Evolutionary conservation across 2,888 invertebrate species (phyloP).

Genomic region (Pristionchus mayeri): DNA sequence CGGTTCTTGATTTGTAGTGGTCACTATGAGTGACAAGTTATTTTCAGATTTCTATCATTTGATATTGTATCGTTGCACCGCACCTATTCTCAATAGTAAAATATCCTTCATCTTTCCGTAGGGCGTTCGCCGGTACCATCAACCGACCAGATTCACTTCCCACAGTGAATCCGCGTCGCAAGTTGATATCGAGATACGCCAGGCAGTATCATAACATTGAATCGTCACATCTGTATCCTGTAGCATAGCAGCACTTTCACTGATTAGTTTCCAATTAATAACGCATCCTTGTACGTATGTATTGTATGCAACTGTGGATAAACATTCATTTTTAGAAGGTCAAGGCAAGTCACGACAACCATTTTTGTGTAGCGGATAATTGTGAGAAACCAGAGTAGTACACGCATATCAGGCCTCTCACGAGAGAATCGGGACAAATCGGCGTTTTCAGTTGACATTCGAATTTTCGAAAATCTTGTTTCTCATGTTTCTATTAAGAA

Average conservation of each 20-base stretch:
- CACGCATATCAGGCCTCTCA: background rate
- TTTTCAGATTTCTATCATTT: background rate
- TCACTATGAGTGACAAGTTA: too few relatives aligned
- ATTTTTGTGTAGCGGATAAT: too few relatives aligned
- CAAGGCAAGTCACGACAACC: too few relatives aligned
- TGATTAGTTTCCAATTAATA: conserved; percentile 9
- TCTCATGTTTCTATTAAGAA: too few relatives aligned
- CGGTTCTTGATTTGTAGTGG: background rate
- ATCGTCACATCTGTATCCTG: background rate
- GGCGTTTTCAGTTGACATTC: too few relatives aligned
- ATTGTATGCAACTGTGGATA: conserved; percentile 7
- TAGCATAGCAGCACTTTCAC: conserved; percentile 18
- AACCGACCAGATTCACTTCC: conserved; percentile 7
- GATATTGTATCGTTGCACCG: conserved; percentile 2
- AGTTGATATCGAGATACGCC: background rate
- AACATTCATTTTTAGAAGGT: background rate
- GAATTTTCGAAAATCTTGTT: too few relatives aligned
- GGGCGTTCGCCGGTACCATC: conserved; percentile 16
- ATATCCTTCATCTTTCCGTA: background rate
- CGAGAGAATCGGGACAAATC: too few relatives aligned
- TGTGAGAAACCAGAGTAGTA: conserved; percentile 3
- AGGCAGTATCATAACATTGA: background rate
- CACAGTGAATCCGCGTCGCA: conserved; percentile 18
- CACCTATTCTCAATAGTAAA: background rate
- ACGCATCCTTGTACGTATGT: conserved; percentile 23